These are phyloP conservation scores for Caranx melampygus DNA, from an alignment of 2,113 vertebrate genomes.

Conservation along the genomic window DNA sequence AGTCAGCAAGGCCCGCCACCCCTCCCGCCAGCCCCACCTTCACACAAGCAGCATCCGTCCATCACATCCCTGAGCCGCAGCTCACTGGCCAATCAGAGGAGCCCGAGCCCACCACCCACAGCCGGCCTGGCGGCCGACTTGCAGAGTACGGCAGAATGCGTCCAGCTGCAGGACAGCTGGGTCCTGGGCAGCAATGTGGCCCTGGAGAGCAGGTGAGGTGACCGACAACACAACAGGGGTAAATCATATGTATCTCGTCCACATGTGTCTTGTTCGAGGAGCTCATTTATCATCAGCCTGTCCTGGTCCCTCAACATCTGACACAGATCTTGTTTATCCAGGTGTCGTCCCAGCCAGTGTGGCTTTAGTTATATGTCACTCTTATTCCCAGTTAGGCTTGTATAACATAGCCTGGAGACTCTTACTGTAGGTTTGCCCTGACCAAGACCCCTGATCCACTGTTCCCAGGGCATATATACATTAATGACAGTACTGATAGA, in stretches of 20 bases:
- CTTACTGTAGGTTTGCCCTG: too few species aligned
- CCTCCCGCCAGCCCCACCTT: conserved; percentile 91
- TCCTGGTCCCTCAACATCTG: too few species aligned
- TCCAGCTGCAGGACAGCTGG: conserved; percentile 99
- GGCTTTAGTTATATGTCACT: too few species aligned
- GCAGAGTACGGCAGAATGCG: conserved; percentile 99
- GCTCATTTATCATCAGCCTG: too few species aligned
- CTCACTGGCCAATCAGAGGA: conserved; percentile 97
- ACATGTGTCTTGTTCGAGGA: too few species aligned
- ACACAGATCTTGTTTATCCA: too few species aligned
- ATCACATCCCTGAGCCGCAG: conserved; percentile 96
- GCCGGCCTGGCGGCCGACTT: conserved; percentile 97
- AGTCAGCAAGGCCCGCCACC: conserved; percentile 92
- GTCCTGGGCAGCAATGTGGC: conserved; percentile 99
- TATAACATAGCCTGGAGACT: too few species aligned
- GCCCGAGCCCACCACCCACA: conserved; percentile 95
- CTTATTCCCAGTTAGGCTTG: too few species aligned
- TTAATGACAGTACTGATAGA: not conserved
- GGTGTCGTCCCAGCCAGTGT: too few species aligned
- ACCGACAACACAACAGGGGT: conserved; percentile 21
- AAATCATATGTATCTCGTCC: too few species aligned
- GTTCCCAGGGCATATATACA: too few species aligned
- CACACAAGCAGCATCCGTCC: conserved; percentile 94
- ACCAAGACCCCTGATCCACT: too few species aligned
- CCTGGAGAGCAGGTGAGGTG: conserved; percentile 97